Evolutionary conservation across 2,888 invertebrate genomes (phyloP), one percentile per base, ranked within the genome.

Genomic region (Dynastes grantii): DNA sequence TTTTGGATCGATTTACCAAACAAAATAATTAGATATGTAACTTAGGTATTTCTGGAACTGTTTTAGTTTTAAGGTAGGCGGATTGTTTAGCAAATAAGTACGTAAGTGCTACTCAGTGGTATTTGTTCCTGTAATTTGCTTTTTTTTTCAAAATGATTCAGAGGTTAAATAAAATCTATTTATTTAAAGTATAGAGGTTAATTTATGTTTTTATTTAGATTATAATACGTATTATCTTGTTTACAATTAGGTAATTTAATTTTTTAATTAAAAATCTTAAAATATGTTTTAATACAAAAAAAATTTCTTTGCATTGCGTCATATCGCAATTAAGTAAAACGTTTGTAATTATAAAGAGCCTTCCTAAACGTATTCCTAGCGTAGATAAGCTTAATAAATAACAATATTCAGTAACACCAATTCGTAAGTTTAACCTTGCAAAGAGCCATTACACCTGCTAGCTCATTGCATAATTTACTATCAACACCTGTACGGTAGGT

Each of bases 391-490:
- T n/a, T 51, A 51, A 11, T 49, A 68, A 68, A 49, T 11, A 61
- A 27, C 22, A 61, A 61, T 61, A 68, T 49, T 49, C 49, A 45
- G 40, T 51, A 68, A 68, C 67, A 51, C 37, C 61, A 29, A 68
- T 68, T 68, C 49, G 67, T 68, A 32, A 9, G 49, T 45, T 45
- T 68, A 68, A 68, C 67, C 67, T 68, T 68, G 67, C 49, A 51
- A 45, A 27, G 49, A 68, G 49, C 67, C 67, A 68, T 68, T 68
- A 49, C 49, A 68, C 67, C 67, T 68, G 27, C 51, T 8, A 49
- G 67, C 45, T 45, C 27, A 51, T 68, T 68, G 67, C 67, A 68
- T 68, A 68, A 68, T 68, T 68, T 68, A 68, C 67, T 49, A 68
- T 51, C 49, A 68, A 51, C 67, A 68, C 67, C 67, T 68, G 67